phyloP scores from a whole-genome alignment of 2,797 vertebrate genomes.

The Jordanella pulchra region DNA sequence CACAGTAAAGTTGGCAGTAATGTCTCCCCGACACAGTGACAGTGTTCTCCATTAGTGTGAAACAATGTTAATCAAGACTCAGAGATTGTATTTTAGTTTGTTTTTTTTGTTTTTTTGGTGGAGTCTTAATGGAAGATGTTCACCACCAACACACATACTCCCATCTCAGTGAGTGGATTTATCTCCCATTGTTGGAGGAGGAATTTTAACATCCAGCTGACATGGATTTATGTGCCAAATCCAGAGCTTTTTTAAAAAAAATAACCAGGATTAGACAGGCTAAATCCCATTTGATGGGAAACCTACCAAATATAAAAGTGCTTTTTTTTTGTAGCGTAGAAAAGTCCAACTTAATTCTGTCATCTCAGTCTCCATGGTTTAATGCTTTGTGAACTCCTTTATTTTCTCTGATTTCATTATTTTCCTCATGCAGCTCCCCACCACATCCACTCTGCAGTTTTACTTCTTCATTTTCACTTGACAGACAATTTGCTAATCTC shows the following conservation, averaged over 20 bases:
- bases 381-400: constrained; percentile 3
- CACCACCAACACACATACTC: too few relatives aligned
- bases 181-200: constrained; percentile 54
- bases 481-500: constrained; percentile 45
- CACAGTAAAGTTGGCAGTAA: constrained; percentile 43
- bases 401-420: constrained; percentile 22
- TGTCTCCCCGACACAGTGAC: constrained; percentile 41
- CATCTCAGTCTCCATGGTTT: constrained; percentile 26
- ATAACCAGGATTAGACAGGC: constrained; percentile 63
- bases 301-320: constrained; percentile 43
- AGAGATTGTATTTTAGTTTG: constrained; percentile 30
- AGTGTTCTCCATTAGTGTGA: constrained; percentile 48
- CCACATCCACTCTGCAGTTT: constrained; percentile 22
- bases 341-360: constrained; percentile 50
- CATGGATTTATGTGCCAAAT: constrained; percentile 65
- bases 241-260: constrained; percentile 65
- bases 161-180: constrained; percentile 56
- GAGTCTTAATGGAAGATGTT: constrained; percentile 28
- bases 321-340: constrained; percentile 32
- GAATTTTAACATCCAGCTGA: constrained; percentile 62
- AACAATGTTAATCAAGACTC: constrained; percentile 42
- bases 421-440: constrained; percentile 10
- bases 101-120: constrained; percentile 25
- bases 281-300: constrained; percentile 59
- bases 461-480: constrained; percentile 54